These are phyloP conservation scores for Tenthredo livida DNA, from an alignment of 2,888 invertebrate species.

Conservation along the genomic window DNA sequence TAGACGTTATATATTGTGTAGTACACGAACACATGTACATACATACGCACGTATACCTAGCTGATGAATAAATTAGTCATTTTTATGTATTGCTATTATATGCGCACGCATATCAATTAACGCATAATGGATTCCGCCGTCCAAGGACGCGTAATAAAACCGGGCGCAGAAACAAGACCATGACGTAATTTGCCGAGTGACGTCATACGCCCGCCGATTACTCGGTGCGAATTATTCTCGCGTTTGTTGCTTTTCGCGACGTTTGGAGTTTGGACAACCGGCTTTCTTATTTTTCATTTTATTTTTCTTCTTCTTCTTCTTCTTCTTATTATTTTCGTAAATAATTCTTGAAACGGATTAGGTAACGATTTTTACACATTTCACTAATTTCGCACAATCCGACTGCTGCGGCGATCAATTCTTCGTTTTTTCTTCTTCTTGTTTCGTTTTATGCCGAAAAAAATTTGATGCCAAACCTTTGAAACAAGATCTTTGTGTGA, in stretches of 20 bases:
- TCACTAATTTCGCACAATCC: too few relatives aligned
- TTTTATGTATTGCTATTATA: background rate
- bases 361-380: too few relatives aligned
- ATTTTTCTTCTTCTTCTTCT: too few relatives aligned
- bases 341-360: too few relatives aligned
- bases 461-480: background rate
- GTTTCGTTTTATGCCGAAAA: too few relatives aligned
- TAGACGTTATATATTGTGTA: background rate
- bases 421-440: too few relatives aligned
- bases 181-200: background rate
- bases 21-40: too few relatives aligned
- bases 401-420: too few relatives aligned
- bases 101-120: constrained; percentile 3
- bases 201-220: background rate
- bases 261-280: background rate
- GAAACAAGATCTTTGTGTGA: background rate
- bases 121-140: background rate
- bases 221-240: too few relatives aligned
- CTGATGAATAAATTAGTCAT: background rate
- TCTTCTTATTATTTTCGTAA: too few relatives aligned
- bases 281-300: too few relatives aligned
- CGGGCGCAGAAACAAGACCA: background rate
- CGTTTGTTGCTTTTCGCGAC: too few relatives aligned
- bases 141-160: background rate
- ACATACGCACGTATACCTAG: background rate